Evolutionary conservation across 2,888 invertebrate genomes (phyloP), one percentile per base, ranked within the genome.

Genomic region (Stenchaetothrips biformis): DNA sequence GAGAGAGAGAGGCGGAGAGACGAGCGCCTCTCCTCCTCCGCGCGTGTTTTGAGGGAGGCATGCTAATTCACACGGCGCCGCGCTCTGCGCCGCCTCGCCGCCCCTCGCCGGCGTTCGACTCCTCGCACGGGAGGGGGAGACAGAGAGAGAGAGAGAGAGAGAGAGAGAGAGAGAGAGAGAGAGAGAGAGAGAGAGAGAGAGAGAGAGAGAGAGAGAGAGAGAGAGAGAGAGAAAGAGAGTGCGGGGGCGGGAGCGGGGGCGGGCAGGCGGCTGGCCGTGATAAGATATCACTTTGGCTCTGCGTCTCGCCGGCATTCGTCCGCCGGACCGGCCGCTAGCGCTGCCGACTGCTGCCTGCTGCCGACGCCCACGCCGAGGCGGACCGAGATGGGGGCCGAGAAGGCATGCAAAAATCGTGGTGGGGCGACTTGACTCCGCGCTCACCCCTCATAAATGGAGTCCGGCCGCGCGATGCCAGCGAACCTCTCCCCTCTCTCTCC

Each of bases 261-360:
- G 25, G 67, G n/a, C 21, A 25, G 67, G 21, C 67, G 67, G 67
- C 67, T 74, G 67, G 67, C 21, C 67, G 67, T 74, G 67, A 74
- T 74, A 74, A 74, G 67, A 74, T 74, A 74, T 74, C 67, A 74
- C 67, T 74, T 74, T 74, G 67, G 67, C 67, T 74, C 67, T 25
- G 59, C 59, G 18, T 16, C 67, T 74, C 67, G 67, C 67, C 59
- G 18, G 59, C 59, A 13, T 18, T 16, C 59, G 67, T 21, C 67
- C n/a, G 67, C 62, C 67, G 67, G 67, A 74, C 67, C 67, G 21
- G 21, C 67, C 2, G 25, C 67, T 74, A 74, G 67, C 11, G 67
- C 67, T 74, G 67, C 67, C 67, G 67, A 74, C 67, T 7, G 25
- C 21, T n/a, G 67, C 67, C 67, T 3, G 16, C 13, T 16, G 16